Conservation (phyloP, 2,113 vertebrate genomes). For the Oxyura jamaicensis region DNA sequence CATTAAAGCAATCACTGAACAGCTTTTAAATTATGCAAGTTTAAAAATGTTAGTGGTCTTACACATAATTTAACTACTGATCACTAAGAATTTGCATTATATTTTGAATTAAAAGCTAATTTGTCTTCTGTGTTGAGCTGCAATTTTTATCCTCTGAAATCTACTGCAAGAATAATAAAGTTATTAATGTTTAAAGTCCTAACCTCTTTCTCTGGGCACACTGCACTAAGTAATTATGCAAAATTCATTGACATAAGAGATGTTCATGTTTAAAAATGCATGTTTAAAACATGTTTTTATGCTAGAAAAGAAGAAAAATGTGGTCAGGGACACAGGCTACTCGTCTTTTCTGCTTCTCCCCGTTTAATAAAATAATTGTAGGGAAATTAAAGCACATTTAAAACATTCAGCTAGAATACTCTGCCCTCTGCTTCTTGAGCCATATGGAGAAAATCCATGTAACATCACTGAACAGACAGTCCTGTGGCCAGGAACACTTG, state of each 20-base stretch:
- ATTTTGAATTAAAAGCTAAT: slow-evolving; percentile 49
- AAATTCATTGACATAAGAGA: slow-evolving; percentile 17
- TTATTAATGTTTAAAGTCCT: slow-evolving; percentile 61
- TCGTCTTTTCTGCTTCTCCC: background rate
- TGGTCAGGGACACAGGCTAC: background rate
- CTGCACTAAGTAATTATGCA: slow-evolving; percentile 30
- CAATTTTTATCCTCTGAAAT: slow-evolving; percentile 26
- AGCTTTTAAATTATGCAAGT: slow-evolving; percentile 9
- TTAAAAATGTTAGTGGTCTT: background rate
- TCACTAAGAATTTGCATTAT: slow-evolving; percentile 2
- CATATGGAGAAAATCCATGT: background rate
- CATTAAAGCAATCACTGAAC: background rate
- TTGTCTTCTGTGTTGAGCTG: background rate
- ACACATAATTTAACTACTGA: background rate
- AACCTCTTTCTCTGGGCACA: slow-evolving; percentile 24
- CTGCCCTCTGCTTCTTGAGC: background rate
- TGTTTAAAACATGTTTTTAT: slow-evolving; percentile 5
- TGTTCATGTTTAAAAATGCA: slow-evolving; percentile 42
- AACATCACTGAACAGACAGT: background rate
- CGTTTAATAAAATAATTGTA: background rate
- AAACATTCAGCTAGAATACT: background rate
- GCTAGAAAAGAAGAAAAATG: background rate
- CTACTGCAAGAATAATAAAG: slow-evolving; percentile 22
- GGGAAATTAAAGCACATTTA: background rate
- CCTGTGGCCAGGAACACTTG: background rate